Percentiles rank a stretch among this genome's conserved stretches.
These are phyloP conservation scores for Calidris pygmaea DNA, from an alignment of 2,113 vertebrate genomes.

Conservation along the genomic window DNA sequence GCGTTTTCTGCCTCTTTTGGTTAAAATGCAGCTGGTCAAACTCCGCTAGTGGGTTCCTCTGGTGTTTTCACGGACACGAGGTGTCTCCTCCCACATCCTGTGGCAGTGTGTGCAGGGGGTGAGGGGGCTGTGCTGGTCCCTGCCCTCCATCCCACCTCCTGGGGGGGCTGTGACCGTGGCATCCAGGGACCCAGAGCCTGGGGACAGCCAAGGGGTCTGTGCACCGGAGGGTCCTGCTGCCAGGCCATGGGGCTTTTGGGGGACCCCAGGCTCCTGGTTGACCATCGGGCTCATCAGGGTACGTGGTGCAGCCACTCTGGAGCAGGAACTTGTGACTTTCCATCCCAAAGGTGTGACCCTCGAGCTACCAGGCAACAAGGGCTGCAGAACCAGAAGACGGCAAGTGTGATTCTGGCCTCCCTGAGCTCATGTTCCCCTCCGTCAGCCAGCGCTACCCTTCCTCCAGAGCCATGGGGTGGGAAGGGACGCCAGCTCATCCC, in stretches of 20 bases:
- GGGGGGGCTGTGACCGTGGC: neutral
- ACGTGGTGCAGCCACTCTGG: neutral
- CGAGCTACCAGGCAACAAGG: accelerated
- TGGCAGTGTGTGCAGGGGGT: neutral
- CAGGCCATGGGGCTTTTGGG: neutral
- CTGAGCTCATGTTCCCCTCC: neutral
- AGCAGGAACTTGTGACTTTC: neutral
- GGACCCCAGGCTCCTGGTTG: neutral
- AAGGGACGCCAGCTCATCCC: neutral
- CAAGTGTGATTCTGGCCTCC: neutral
- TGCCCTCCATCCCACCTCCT: neutral
- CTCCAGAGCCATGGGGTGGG: neutral
- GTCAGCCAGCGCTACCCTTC: neutral
- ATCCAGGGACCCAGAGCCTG: neutral
- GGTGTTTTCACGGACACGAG: neutral
- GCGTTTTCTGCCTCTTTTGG: neutral
- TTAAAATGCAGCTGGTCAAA: neutral
- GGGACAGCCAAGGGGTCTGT: neutral
- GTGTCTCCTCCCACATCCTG: too few species aligned
- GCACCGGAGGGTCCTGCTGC: neutral
- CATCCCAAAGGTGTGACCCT: neutral
- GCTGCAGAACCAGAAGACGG: neutral
- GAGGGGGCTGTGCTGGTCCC: accelerated
- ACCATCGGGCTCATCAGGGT: accelerated
- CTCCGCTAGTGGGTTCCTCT: neutral